A percentile compares a stretch with the other conserved stretches of the same genome.
phyloP scores from a whole-genome alignment of 92 coral and sea anemone species.

The Epizoanthus illoricatus region DNA sequence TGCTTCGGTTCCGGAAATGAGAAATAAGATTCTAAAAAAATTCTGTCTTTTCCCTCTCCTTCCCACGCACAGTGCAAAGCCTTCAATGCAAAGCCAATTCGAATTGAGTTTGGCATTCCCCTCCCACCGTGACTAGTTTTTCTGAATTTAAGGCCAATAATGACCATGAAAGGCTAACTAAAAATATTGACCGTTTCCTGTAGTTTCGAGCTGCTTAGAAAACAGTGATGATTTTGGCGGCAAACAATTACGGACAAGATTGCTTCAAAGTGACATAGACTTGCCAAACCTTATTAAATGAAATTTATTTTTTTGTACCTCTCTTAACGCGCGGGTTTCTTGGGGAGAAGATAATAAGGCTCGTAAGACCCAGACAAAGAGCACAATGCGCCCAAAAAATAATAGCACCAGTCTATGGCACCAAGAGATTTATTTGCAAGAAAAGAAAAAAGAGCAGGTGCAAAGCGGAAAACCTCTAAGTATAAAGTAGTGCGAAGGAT shows the following conservation, averaged over 20 bases:
- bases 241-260: slow-evolving; percentile 68
- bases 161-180: slow-evolving; percentile 36
- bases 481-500: slow-evolving; percentile 26
- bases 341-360: slow-evolving; percentile 60
- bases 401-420: slow-evolving; percentile 53
- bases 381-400: slow-evolving; percentile 46
- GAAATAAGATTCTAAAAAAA: slow-evolving; percentile 87
- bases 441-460: slow-evolving; percentile 36
- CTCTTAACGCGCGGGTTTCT: slow-evolving; percentile 52
- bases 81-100: slow-evolving; percentile 36
- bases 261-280: slow-evolving; percentile 76
- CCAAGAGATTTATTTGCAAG: slow-evolving; percentile 40
- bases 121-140: slow-evolving; percentile 30
- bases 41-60: slow-evolving; percentile 60
- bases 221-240: slow-evolving; percentile 59
- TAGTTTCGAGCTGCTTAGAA: slow-evolving; percentile 50
- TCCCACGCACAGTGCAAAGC: slow-evolving; percentile 76
- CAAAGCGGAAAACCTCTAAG: slow-evolving; percentile 59
- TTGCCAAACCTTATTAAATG: slow-evolving; percentile 76
- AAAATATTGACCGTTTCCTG: slow-evolving; percentile 56
- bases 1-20: slow-evolving; percentile 99
- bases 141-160: slow-evolving; percentile 38
- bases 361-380: slow-evolving; percentile 60
- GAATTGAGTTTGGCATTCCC: slow-evolving; percentile 15
- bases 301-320: slow-evolving; percentile 66